Evolutionary conservation across 2,113 vertebrate species (phyloP).

Genomic region (Chelonoidis abingdonii): DNA sequence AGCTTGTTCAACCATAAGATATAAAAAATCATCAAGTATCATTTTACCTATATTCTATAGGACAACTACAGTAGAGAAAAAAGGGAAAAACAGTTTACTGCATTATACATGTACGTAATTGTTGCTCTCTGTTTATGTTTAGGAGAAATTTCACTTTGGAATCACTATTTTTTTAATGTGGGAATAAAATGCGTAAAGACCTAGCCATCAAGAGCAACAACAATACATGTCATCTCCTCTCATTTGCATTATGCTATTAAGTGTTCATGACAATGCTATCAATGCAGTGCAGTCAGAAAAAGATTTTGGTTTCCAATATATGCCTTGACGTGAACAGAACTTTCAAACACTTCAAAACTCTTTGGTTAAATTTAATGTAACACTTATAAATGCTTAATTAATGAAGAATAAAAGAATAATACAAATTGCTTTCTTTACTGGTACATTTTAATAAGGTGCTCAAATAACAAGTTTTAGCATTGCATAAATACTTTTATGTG

Average conservation of each 20-base stretch:
- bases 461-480: neutral
- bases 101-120: neutral
- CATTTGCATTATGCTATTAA: neutral
- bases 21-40: neutral
- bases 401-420: neutral
- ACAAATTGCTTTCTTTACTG: neutral
- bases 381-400: neutral
- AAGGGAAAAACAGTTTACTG: neutral
- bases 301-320: neutral
- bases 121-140: fast-evolving
- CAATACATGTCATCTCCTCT: neutral
- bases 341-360: neutral
- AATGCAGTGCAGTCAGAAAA: neutral
- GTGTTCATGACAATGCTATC: neutral
- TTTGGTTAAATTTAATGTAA: neutral
- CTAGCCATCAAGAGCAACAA: neutral
- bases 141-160: neutral
- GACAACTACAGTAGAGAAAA: neutral
- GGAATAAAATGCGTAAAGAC: neutral
- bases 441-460: neutral
- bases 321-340: neutral
- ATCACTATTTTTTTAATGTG: neutral
- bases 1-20: fast-evolving
- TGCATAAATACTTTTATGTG: neutral
- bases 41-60: neutral